These are phyloP conservation scores for Aromia moschata DNA, from an alignment of 2,888 invertebrate species.

Conservation along the genomic window DNA sequence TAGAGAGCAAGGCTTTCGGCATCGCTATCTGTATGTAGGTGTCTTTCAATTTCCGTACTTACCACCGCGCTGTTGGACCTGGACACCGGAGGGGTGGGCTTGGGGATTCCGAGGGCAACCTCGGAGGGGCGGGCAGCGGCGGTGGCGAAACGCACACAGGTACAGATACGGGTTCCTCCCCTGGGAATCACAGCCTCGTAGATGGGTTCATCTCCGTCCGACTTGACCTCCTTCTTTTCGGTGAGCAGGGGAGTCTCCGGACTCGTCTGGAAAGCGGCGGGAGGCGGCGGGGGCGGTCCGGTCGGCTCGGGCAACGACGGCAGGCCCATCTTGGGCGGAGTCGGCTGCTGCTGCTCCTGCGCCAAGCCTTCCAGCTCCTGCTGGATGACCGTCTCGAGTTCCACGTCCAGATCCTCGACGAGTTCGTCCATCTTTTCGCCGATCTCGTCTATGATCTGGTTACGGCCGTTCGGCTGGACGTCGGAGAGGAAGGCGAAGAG, in stretches of 20 bases:
- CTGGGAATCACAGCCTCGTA: slow-evolving; percentile 86
- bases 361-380: slow-evolving; percentile 69
- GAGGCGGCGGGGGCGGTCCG: slow-evolving; percentile 68
- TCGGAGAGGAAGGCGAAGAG: slow-evolving; percentile 90
- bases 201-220: slow-evolving; percentile 74
- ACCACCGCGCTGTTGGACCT: slow-evolving; percentile 64
- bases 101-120: slow-evolving; percentile 63
- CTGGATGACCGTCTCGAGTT: slow-evolving; percentile 74
- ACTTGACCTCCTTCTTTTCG: slow-evolving; percentile 40
- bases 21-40: too few relatives aligned
- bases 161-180: slow-evolving; percentile 62
- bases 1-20: too few relatives aligned
- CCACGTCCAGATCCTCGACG: slow-evolving; percentile 83
- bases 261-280: slow-evolving; percentile 61
- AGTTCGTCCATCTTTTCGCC: slow-evolving; percentile 85
- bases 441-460: slow-evolving; percentile 80
- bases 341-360: slow-evolving; percentile 59
- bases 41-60: too few relatives aligned
- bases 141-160: slow-evolving; percentile 60
- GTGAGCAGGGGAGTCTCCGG: slow-evolving; percentile 35
- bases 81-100: slow-evolving; percentile 65
- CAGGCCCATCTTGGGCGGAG: slow-evolving; percentile 66
- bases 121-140: slow-evolving; percentile 64
- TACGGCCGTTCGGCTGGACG: slow-evolving; percentile 68
- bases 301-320: slow-evolving; percentile 81